Evolutionary conservation across 1,140 invertebrate genomes (phyloP).

Genomic region (Aphelenchoides fujianensis): DNA sequence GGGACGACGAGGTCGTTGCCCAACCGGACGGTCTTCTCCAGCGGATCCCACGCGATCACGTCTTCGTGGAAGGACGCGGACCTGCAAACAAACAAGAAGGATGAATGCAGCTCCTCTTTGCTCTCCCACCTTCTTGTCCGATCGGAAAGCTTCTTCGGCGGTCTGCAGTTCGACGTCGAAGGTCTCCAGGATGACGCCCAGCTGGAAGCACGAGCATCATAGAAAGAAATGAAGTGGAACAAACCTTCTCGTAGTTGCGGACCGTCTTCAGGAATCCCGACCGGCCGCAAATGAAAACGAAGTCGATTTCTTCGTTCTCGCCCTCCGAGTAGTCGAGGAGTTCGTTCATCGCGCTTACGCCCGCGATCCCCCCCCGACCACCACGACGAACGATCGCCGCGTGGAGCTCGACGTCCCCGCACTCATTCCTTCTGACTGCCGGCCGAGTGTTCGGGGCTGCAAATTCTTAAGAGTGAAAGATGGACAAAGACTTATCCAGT

Average conservation of each 20-base stretch:
- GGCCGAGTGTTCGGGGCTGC: background rate
- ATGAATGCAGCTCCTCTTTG: background rate
- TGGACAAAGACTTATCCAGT: background rate
- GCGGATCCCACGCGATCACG: constrained; percentile 18
- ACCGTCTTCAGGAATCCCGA: constrained; percentile 19
- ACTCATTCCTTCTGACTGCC: background rate
- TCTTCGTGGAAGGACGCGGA: constrained; percentile 17
- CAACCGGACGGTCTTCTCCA: background rate
- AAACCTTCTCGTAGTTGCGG: constrained; percentile 13
- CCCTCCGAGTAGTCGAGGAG: constrained; percentile 7
- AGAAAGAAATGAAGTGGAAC: too few relatives aligned
- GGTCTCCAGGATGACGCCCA: constrained; percentile 8
- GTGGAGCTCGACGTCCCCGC: background rate
- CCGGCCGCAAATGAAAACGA: constrained; percentile 20
- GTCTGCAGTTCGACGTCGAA: constrained; percentile 13
- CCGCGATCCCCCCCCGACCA: constrained; percentile 24
- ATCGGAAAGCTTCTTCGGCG: background rate
- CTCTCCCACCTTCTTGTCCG: background rate
- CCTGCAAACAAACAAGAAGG: background rate
- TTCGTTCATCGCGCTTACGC: constrained; percentile 15
- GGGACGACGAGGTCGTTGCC: background rate
- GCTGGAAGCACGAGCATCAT: too few relatives aligned
- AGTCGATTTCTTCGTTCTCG: background rate
- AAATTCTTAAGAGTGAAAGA: background rate
- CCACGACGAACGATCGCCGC: background rate